Conservation (phyloP, 2,797 vertebrate genomes). For the Sebastolobus altivelis region DNA sequence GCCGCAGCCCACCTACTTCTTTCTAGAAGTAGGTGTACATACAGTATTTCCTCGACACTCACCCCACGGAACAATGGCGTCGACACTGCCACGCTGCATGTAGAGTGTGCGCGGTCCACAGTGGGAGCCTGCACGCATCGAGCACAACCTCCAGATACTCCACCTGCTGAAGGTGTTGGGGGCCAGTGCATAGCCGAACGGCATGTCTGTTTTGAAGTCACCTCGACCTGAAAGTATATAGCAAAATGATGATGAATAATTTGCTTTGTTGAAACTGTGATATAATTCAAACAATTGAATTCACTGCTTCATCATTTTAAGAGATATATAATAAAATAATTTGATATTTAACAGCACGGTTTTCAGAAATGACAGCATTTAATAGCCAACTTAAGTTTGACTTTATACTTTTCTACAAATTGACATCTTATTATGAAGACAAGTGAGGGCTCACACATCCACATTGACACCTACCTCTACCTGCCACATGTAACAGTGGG, state of each 20-base stretch:
- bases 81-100: no score
- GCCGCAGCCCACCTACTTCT: no score
- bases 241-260: no score
- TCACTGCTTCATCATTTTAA: not conserved
- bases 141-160: no score
- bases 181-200: no score
- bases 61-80: no score
- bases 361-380: not conserved
- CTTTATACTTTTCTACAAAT: not conserved
- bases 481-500: conserved; percentile 21
- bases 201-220: no score
- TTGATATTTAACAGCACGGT: not conserved
- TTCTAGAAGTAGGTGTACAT: no score
- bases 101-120: no score
- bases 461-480: not conserved
- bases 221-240: not conserved
- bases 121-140: no score
- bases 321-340: not conserved
- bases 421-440: not conserved
- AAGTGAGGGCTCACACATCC: not conserved
- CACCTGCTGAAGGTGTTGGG: no score
- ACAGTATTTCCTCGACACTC: no score
- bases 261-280: not conserved
- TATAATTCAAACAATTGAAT: not conserved
- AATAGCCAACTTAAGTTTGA: not conserved